Conservation (phyloP, 2,797 vertebrate genomes). For the Scolopax rusticola region DNA sequence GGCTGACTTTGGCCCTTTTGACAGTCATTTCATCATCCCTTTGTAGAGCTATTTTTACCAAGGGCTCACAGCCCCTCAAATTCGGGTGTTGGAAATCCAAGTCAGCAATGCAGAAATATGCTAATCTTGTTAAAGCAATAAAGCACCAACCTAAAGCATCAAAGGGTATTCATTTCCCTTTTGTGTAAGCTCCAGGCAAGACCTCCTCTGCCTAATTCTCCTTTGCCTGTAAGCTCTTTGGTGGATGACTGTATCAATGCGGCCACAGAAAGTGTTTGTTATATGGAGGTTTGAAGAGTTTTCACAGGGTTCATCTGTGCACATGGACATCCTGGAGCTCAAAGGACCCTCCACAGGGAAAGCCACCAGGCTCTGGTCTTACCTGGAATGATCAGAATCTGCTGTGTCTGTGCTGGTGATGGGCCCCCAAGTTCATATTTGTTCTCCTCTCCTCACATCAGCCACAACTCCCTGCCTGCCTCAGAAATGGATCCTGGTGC, state of each 20-base stretch:
- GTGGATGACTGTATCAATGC: accelerated
- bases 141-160: not conserved
- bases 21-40: not conserved
- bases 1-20: not conserved
- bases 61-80: not conserved
- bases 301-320: not conserved
- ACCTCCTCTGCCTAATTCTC: not conserved
- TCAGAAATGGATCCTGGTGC: not conserved
- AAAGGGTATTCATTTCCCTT: not conserved
- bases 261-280: accelerated
- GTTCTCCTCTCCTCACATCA: not conserved
- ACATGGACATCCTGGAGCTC: not conserved
- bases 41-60: not conserved
- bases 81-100: not conserved
- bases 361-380: not conserved
- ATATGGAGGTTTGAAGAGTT: not conserved
- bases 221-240: not conserved
- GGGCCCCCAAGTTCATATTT: too few relatives aligned
- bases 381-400: not conserved
- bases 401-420: not conserved
- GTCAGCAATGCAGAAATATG: not conserved
- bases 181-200: not conserved
- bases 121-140: not conserved
- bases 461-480: not conserved
- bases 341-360: not conserved